phyloP scores from a whole-genome alignment of 2,113 vertebrate species.

The Eidolon helvum region DNA sequence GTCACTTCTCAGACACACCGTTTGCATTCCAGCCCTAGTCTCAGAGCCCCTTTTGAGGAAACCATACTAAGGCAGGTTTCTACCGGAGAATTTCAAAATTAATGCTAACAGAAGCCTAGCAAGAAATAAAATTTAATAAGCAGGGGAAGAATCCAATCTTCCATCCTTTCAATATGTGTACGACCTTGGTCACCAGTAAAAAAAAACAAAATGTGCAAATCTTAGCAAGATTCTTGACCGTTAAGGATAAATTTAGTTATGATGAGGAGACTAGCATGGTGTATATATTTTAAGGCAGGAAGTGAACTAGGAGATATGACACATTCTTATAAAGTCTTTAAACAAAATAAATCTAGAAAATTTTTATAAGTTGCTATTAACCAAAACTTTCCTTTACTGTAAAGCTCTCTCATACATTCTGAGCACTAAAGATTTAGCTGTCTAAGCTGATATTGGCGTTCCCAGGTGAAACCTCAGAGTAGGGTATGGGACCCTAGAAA shows the following conservation, averaged over 20 bases:
- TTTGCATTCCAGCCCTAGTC: background rate
- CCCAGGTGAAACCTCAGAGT: background rate
- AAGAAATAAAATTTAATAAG: background rate
- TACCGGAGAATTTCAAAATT: background rate
- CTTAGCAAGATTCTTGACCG: background rate
- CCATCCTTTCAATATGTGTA: background rate
- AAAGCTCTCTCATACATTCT: background rate
- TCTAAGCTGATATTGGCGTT: background rate
- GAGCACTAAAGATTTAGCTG: background rate
- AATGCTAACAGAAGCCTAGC: background rate
- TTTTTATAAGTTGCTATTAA: background rate
- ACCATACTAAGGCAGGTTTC: background rate
- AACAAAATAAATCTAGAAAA: background rate
- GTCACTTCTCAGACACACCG: background rate
- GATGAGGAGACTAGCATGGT: background rate
- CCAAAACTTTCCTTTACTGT: background rate
- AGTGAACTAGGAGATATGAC: background rate
- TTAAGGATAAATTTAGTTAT: background rate
- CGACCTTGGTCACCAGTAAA: background rate
- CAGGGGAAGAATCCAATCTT: background rate
- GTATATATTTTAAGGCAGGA: background rate
- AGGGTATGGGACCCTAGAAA: background rate
- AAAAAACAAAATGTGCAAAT: background rate
- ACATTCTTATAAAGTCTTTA: background rate
- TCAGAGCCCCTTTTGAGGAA: background rate